phyloP scores from a whole-genome alignment of 2,888 invertebrate species.

The Sinopyrophorus schimmeli region DNA sequence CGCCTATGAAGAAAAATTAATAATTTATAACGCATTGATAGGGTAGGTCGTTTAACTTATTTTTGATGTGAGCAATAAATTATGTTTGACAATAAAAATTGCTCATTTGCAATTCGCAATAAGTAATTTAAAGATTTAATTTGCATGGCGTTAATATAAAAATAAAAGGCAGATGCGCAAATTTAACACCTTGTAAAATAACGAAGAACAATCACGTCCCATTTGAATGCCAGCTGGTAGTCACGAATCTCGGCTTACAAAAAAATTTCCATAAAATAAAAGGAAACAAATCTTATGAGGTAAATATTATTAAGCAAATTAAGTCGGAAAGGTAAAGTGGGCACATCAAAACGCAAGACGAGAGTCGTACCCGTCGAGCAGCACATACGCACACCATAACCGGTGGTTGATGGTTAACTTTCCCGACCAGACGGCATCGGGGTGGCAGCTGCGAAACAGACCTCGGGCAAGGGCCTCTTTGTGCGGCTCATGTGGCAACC shows the following conservation, averaged over 20 bases:
- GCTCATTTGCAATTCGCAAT: no score
- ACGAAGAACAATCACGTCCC: neutral
- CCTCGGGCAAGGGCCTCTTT: slow-evolving; percentile 54
- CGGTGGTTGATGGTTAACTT: slow-evolving; percentile 34
- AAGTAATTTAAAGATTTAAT: no score
- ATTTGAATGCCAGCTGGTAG: slow-evolving; percentile 1
- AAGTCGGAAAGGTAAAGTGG: slow-evolving; percentile 6
- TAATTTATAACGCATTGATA: no score
- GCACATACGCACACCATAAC: no score
- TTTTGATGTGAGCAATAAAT: no score
- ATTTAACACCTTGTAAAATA: no score
- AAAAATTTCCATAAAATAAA: slow-evolving; percentile 15
- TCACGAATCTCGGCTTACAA: neutral
- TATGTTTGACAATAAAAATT: no score
- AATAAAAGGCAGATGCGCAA: no score
- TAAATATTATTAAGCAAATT: slow-evolving; percentile 3
- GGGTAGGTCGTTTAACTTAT: no score
- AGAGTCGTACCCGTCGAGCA: slow-evolving; percentile 13
- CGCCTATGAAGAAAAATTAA: no score
- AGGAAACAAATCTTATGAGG: slow-evolving; percentile 15
- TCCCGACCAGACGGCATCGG: slow-evolving; percentile 33
- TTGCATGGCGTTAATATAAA: no score
- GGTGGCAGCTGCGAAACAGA: slow-evolving; percentile 43
- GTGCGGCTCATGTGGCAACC: slow-evolving; percentile 58
- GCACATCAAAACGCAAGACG: neutral